Evolutionary conservation across 2,888 invertebrate species (phyloP).

Genomic region (Odontomyia ornata): DNA sequence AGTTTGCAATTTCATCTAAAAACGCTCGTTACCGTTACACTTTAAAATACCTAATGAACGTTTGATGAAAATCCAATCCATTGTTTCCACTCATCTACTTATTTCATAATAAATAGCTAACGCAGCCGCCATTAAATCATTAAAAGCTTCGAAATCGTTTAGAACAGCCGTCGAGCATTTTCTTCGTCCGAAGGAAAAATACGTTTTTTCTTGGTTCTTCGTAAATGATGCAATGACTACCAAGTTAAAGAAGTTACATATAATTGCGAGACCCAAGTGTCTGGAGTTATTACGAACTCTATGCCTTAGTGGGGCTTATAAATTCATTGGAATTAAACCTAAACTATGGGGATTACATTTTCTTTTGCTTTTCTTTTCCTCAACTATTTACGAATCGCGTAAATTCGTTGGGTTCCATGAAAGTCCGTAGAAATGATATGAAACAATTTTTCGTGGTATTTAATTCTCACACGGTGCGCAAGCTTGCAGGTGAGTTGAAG

Average conservation of each 20-base stretch:
- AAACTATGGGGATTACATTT: constrained; percentile 32
- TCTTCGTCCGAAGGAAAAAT: too few species aligned
- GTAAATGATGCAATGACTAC: constrained; percentile 26
- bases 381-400: not conserved
- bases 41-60: constrained; percentile 9
- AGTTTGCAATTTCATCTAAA: constrained; percentile 1
- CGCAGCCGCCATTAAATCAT: constrained; percentile 28
- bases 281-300: constrained; percentile 22
- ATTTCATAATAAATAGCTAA: constrained; percentile 21
- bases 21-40: constrained; percentile 6
- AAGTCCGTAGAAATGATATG: not conserved
- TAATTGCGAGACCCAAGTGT: not conserved
- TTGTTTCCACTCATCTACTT: constrained; percentile 22
- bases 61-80: constrained; percentile 14
- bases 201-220: not conserved
- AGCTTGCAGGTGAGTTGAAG: constrained; percentile 27
- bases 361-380: not conserved
- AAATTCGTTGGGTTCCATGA: too few species aligned
- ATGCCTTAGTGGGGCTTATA: constrained; percentile 23
- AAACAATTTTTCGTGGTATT: constrained; percentile 12
- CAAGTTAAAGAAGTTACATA: constrained; percentile 21
- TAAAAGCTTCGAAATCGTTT: not conserved
- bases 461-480: constrained; percentile 23
- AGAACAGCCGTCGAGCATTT: not conserved
- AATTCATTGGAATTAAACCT: constrained; percentile 35